Percentiles rank a stretch among this genome's conserved stretches.
These are phyloP conservation scores for Meloidogyne exigua DNA, from an alignment of 1,140 invertebrate species.

Conservation along the genomic window DNA sequence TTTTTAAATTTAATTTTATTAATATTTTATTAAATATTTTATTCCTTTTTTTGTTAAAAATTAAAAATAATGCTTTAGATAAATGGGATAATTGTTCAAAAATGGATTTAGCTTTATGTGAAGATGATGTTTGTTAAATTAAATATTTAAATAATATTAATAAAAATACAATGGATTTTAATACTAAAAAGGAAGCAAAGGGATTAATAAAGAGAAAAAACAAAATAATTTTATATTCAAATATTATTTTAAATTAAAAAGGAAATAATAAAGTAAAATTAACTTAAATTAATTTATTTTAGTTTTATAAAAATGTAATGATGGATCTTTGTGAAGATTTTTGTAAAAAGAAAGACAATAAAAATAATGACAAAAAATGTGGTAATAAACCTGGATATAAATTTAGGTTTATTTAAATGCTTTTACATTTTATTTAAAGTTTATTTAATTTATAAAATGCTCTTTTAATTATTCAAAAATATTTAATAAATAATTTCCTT, in stretches of 20 bases:
- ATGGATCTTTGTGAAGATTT: not conserved
- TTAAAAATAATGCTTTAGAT: not conserved
- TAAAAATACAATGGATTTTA: not conserved
- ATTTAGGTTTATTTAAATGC: not conserved
- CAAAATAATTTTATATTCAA: too few species aligned
- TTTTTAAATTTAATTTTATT: constrained; percentile 1
- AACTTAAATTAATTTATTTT: too few species aligned
- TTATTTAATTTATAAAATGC: too few species aligned
- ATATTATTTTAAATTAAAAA: too few species aligned
- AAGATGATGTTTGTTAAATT: not conserved
- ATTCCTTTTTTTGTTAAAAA: not conserved
- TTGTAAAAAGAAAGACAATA: not conserved
- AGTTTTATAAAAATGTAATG: not conserved
- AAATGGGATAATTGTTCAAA: not conserved
- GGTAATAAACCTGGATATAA: not conserved
- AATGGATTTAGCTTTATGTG: not conserved
- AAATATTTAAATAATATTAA: not conserved
- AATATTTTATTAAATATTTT: not conserved
- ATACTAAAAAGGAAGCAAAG: too few species aligned
- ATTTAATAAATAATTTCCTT: too few species aligned
- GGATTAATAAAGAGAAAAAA: too few species aligned
- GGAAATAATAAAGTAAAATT: too few species aligned
- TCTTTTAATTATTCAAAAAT: too few species aligned
- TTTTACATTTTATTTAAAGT: not conserved
- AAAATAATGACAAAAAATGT: not conserved